Percentiles rank a stretch among this genome's conserved stretches.
phyloP scores from a whole-genome alignment of 2,797 vertebrate species.

The Calcarius lapponicus region DNA sequence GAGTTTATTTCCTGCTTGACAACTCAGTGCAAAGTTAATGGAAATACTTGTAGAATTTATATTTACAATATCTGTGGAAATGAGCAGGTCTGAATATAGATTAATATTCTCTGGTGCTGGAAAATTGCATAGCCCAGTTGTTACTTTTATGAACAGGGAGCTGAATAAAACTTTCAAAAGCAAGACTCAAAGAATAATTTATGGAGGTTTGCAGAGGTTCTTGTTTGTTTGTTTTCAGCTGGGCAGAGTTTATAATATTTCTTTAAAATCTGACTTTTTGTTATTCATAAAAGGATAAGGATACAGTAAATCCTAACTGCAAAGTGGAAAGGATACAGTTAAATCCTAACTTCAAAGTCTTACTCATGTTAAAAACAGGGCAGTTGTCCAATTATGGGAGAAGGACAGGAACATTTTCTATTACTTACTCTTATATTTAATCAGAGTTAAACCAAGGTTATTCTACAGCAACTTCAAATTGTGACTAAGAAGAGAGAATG shows the following conservation, averaged over 20 bases:
- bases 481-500: neutral
- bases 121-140: neutral
- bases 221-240: neutral
- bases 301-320: neutral
- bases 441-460: neutral
- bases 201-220: neutral
- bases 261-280: neutral
- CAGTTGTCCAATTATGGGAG: neutral
- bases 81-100: neutral
- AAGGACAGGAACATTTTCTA: neutral
- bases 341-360: neutral
- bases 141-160: neutral
- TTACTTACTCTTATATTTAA: conserved; percentile 15
- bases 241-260: neutral
- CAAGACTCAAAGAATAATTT: neutral
- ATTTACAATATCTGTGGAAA: neutral
- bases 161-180: neutral
- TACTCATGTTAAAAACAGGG: neutral
- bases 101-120: neutral
- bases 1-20: neutral
- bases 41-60: neutral
- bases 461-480: neutral
- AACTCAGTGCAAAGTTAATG: neutral
- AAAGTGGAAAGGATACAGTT: neutral
- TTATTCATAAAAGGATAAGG: neutral